Evolutionary conservation across 2,797 vertebrate species (phyloP).

Genomic region (Cercopithecus mitis): DNA sequence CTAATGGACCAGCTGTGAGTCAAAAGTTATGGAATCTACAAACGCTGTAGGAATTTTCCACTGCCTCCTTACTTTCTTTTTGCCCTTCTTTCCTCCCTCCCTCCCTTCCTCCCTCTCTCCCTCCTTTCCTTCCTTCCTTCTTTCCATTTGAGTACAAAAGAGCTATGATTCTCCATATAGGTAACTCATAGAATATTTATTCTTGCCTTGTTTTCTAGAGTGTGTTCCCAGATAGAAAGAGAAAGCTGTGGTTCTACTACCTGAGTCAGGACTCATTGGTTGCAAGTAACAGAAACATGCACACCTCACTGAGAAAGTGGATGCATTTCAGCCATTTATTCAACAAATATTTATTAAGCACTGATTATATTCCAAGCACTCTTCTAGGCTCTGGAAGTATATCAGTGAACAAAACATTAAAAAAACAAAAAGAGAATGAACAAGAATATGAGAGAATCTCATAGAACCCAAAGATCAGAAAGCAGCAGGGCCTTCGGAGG

Average conservation of each 20-base stretch:
- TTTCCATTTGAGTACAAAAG: not conserved
- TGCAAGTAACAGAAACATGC: not conserved
- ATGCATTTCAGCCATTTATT: conserved; percentile 1
- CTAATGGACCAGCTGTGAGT: not conserved
- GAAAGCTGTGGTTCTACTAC: not conserved
- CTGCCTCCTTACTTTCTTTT: not conserved
- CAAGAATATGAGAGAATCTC: not conserved
- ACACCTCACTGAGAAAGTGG: not conserved
- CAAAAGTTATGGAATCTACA: not conserved
- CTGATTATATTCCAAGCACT: not conserved
- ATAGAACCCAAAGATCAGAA: not conserved
- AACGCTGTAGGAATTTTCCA: not conserved
- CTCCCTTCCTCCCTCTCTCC: not conserved
- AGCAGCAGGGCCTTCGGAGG: not conserved
- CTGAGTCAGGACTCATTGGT: not conserved
- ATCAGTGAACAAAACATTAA: not conserved
- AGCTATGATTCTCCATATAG: not conserved
- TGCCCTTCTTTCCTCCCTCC: not conserved
- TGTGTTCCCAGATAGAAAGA: not conserved
- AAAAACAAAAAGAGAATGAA: not conserved
- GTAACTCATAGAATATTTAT: not conserved
- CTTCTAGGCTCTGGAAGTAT: not conserved
- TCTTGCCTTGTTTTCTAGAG: conserved; percentile 17
- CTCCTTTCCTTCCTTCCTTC: not conserved
- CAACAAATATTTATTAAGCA: not conserved